A percentile compares a stretch with the other conserved stretches of the same genome.
Conservation (phyloP, 2,797 vertebrate genomes). For the Enteromius trimaculatus region DNA sequence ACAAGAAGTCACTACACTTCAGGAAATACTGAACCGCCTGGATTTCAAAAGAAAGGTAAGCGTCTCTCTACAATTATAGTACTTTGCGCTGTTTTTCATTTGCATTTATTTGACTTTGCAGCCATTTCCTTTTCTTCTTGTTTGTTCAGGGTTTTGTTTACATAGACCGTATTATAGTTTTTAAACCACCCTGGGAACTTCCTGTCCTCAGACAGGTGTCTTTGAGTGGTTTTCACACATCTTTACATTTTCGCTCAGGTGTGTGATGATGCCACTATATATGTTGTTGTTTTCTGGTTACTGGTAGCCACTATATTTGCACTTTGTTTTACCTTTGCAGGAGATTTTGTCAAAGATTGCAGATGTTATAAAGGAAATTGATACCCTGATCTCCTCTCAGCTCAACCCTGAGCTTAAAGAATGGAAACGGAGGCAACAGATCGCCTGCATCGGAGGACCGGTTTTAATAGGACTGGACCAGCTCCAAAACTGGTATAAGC, state of each 20-base stretch:
- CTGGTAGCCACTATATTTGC: neutral
- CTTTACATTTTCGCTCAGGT: neutral
- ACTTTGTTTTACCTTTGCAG: slow-evolving; percentile 66
- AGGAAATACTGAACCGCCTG: slow-evolving; percentile 92
- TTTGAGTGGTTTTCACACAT: neutral
- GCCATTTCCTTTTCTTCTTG: neutral
- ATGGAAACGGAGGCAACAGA: slow-evolving; percentile 94
- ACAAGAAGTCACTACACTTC: slow-evolving; percentile 89
- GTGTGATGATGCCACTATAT: neutral
- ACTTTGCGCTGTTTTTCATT: neutral
- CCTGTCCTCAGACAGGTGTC: neutral
- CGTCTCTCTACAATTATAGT: slow-evolving; percentile 7
- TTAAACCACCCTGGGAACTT: neutral
- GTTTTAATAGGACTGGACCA: slow-evolving; percentile 90
- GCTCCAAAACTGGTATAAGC: slow-evolving; percentile 91
- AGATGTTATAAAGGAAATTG: slow-evolving; percentile 88
- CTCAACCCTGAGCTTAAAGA: slow-evolving; percentile 89
- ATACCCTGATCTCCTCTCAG: slow-evolving; percentile 84
- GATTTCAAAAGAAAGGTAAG: slow-evolving; percentile 95
- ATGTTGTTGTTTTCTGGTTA: slow-evolving; percentile 16
- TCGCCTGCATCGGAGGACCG: slow-evolving; percentile 92
- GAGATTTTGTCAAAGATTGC: slow-evolving; percentile 90
- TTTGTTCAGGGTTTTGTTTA: neutral
- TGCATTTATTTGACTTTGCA: neutral
- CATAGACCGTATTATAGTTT: neutral